Conservation (phyloP, 2,797 vertebrate genomes). For the Acanthornis magna region DNA sequence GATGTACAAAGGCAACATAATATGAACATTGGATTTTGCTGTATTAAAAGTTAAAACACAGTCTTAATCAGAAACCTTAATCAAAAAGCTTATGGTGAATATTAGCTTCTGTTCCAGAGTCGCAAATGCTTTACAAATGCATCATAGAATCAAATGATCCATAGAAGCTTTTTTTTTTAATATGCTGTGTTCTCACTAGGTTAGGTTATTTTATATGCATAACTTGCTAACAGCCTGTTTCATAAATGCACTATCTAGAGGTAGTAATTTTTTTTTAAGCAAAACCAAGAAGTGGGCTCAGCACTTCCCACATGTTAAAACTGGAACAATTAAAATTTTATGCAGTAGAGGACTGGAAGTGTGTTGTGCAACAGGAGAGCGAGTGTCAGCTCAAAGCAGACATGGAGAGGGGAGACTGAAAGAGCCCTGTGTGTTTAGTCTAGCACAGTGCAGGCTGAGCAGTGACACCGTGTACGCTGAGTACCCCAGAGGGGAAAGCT, state of each 20-base stretch:
- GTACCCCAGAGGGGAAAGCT: background rate
- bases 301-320: background rate
- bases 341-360: background rate
- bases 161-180: background rate
- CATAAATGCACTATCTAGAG: background rate
- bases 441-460: background rate
- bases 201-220: background rate
- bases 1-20: background rate
- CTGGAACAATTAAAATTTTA: background rate
- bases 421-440: background rate
- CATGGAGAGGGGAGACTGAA: background rate
- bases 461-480: fast-evolving
- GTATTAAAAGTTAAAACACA: background rate
- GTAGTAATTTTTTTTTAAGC: background rate
- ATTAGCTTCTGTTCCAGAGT: background rate
- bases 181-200: background rate
- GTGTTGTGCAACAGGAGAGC: background rate
- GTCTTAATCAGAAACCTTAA: slow-evolving; percentile 25
- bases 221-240: background rate
- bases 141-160: background rate
- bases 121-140: background rate
- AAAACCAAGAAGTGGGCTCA: background rate
- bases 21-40: background rate
- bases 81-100: background rate
- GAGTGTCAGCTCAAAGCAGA: background rate